phyloP scores from a whole-genome alignment of 2,113 vertebrate species.

The Thermophis baileyi region DNA sequence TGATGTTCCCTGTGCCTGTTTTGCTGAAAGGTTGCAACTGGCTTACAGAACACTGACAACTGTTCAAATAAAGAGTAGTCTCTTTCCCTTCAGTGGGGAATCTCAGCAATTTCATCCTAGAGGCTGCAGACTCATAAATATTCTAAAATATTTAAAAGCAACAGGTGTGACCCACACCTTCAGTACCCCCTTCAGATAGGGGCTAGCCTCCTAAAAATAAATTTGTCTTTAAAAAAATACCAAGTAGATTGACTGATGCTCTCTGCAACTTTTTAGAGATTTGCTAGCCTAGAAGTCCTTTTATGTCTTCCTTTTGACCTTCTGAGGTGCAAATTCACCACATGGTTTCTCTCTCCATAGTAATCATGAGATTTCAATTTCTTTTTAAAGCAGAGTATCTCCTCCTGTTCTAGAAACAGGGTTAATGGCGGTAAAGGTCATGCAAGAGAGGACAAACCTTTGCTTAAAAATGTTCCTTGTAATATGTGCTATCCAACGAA shows the following conservation, averaged over 20 bases:
- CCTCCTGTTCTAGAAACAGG: not conserved
- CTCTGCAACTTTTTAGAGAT: conserved; percentile 9
- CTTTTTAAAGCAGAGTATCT: not conserved
- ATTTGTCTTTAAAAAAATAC: conserved; percentile 2
- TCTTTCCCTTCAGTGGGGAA: conserved; percentile 30
- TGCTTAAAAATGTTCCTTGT: not conserved
- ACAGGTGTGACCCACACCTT: conserved; percentile 65
- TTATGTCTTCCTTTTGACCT: not conserved
- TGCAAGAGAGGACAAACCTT: not conserved
- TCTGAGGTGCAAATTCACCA: not conserved
- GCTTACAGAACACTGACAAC: conserved; percentile 55
- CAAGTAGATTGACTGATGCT: conserved; percentile 1
- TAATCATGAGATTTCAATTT: not conserved
- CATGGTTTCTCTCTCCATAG: not conserved
- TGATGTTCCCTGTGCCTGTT: not conserved
- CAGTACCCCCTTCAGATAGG: conserved; percentile 21
- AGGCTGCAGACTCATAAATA: conserved; percentile 55
- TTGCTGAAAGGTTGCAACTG: conserved; percentile 56
- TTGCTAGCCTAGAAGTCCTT: not conserved
- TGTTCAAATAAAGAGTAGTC: conserved; percentile 62
- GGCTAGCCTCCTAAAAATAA: not conserved
- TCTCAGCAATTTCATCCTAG: conserved; percentile 41
- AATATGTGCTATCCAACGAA: not conserved
- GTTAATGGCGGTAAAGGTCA: not conserved
- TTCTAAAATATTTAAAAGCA: conserved; percentile 14